Evolutionary conservation across 2,888 invertebrate species (phyloP).

Genomic region (Drosophila kambysellisi): DNA sequence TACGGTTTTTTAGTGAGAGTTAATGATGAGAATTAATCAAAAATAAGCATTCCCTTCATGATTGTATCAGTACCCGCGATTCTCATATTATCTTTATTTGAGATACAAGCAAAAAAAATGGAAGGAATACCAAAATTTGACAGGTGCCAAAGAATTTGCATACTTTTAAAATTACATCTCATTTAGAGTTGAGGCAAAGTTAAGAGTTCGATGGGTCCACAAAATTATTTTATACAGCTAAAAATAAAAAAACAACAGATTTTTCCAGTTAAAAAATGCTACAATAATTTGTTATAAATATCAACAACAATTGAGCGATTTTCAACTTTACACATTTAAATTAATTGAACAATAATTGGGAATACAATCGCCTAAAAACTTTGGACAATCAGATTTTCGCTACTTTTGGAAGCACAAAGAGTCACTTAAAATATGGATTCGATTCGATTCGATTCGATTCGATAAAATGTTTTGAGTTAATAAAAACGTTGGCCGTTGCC

Average conservation of each 20-base stretch:
- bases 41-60: background rate
- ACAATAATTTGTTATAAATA: too few relatives aligned
- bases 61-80: background rate
- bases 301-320: background rate
- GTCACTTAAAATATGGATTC: background rate
- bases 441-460: background rate
- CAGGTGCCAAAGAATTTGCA: background rate
- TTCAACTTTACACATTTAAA: background rate
- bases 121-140: background rate
- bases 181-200: background rate
- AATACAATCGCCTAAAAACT: background rate
- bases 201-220: background rate
- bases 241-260: background rate
- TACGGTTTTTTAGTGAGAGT: background rate
- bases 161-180: background rate
- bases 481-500: conserved; percentile 53
- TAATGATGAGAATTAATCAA: background rate
- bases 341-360: background rate
- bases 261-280: too few relatives aligned
- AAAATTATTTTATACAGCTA: background rate
- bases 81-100: background rate
- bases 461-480: conserved; percentile 68
- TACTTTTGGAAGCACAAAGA: background rate
- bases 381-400: background rate
- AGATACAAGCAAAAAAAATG: background rate